Conservation (phyloP, 2,797 vertebrate species). For the Halcyon chelicuti region DNA sequence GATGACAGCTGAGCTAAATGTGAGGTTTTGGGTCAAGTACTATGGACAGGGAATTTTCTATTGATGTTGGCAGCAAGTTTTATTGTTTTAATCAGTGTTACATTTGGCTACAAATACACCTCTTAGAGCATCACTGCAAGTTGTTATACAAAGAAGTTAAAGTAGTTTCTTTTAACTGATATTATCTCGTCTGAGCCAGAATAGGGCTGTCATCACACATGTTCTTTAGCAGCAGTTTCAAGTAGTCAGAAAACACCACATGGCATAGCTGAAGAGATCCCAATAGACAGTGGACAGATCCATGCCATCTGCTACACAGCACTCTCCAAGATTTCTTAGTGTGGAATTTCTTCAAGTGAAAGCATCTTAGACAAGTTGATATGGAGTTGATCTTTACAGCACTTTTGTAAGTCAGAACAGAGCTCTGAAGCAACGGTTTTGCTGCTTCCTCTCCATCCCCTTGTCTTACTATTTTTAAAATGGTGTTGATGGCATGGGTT, state of each 20-base stretch:
- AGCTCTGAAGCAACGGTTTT: neutral
- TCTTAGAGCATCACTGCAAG: neutral
- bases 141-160: neutral
- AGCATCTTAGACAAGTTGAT: neutral
- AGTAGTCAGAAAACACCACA: neutral
- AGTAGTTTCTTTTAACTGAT: neutral
- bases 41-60: neutral
- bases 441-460: rapidly evolving
- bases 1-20: neutral
- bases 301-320: neutral
- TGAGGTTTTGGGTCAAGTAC: neutral
- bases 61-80: neutral
- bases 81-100: neutral
- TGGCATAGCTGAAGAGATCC: neutral
- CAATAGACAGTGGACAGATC: neutral
- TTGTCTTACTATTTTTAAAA: neutral
- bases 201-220: neutral
- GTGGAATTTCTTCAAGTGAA: neutral
- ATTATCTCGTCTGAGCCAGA: neutral
- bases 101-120: neutral
- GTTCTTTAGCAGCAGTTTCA: neutral
- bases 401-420: neutral
- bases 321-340: neutral
- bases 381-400: neutral
- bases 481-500: neutral